A percentile compares a stretch with the other conserved stretches of the same genome.
These are phyloP conservation scores for Polietes domitor DNA, from an alignment of 2,888 invertebrate species.

Conservation along the genomic window DNA sequence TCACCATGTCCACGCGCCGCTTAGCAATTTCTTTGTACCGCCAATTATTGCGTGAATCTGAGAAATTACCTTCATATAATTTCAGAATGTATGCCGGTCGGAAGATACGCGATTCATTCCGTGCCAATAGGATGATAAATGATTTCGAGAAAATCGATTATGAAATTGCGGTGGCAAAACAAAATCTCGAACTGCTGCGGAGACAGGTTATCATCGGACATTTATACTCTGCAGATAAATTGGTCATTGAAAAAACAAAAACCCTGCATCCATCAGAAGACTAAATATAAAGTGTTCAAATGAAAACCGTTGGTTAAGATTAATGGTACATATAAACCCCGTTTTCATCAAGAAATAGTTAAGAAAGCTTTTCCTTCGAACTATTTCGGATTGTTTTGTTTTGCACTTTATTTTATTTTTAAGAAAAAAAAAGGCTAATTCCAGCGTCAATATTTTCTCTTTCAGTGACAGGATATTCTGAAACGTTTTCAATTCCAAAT, in stretches of 20 bases:
- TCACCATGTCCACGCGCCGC: constrained; percentile 76
- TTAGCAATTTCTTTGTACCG: constrained; percentile 87
- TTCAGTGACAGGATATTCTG: too few species aligned
- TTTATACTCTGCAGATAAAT: constrained; percentile 86
- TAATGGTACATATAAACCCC: not conserved
- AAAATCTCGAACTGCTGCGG: too few species aligned
- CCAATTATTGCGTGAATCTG: constrained; percentile 87
- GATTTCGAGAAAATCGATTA: constrained; percentile 83
- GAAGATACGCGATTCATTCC: constrained; percentile 87
- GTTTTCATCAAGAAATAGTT: constrained; percentile 30
- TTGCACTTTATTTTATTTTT: constrained; percentile 37
- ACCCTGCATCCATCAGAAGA: constrained; percentile 73
- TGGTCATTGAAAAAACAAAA: constrained; percentile 85
- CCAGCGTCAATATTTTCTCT: too few species aligned
- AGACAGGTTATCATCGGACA: constrained; percentile 87
- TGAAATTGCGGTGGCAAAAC: too few species aligned
- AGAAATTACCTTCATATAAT: constrained; percentile 90
- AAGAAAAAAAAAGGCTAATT: not conserved
- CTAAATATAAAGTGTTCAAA: constrained; percentile 50
- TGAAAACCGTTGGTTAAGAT: too few species aligned
- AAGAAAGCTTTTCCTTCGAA: not conserved
- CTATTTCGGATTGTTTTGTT: constrained; percentile 42
- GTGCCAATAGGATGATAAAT: constrained; percentile 83
- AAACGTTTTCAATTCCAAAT: too few species aligned
- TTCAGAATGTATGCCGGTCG: constrained; percentile 90